Base-by-base conservation (phyloP, 2,113 vertebrate species). In the Theristicus caerulescens region DNA sequence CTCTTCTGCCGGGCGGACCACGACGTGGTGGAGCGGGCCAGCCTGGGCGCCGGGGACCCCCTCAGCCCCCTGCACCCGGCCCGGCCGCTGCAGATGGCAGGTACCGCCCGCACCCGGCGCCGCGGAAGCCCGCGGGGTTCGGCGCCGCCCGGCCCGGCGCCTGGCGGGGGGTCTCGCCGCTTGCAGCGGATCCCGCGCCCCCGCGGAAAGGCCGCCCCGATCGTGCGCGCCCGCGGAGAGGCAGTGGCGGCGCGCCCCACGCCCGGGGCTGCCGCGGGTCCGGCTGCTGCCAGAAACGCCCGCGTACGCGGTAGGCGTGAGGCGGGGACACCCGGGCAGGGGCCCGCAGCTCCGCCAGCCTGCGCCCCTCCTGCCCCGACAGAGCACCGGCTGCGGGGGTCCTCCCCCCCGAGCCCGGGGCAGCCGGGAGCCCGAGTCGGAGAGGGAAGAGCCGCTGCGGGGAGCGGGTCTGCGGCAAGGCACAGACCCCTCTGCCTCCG, bases 1-100 rank as follows among this genome's bases (percentile, higher is more conserved):
- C 99, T 99, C 61, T 99, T 99, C 98, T 99, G 99, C 96, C 98
- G 99, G 79, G 99, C 99, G 3, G 99, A 99, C 95, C 99, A 99
- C 96, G 99, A 99, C 83, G 99, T 99, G 88, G 99, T 99, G 98
- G 99, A 99, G 91, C 98, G 99, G 86, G 99, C 99, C 96, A 99
- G 98, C 84, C 96, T 99, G 91, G 99, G 99, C 36, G 97, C 98
- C 20, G 99, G 99, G 32, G 99, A 99, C 93, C 99, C 99, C 11
- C 99, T 99, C 82, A 99, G 99, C 87, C 99, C 99, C 61, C 97
- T 99, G 87, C 99, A 99, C 90, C 99, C 99, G 3, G 98, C 99
- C 57, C 97, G 99, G 96, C 99, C 99, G 47, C 98, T 99, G 97
- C 99, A 99, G 98, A 99, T 99, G 99, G 99, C 99, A 99, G 99